These are phyloP conservation scores for Drosophila ananassae DNA, from an alignment of 1,140 invertebrate genomes.

Conservation along the genomic window DNA sequence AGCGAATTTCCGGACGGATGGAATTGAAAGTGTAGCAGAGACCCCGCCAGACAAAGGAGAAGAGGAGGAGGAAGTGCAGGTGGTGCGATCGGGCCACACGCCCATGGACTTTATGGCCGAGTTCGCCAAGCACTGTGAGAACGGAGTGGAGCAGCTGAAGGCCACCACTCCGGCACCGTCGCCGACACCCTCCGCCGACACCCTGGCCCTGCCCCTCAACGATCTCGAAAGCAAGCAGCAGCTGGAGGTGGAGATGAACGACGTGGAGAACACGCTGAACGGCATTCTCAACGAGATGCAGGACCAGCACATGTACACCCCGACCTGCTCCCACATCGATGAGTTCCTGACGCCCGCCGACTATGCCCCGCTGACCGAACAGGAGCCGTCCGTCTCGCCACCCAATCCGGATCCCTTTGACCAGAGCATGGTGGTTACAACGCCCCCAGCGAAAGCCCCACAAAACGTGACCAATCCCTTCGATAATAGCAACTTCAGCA, in stretches of 20 bases:
- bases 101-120: conserved; percentile 71
- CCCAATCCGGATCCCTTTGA: conserved; percentile 22
- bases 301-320: conserved; percentile 78
- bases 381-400: conserved; percentile 17
- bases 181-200: conserved; percentile 4
- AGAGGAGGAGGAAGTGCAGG: conserved; percentile 1
- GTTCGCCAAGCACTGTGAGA: conserved; percentile 65
- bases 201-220: conserved; percentile 30
- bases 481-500: conserved; percentile 62
- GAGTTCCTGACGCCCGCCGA: conserved; percentile 73
- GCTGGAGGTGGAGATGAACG: conserved; percentile 72
- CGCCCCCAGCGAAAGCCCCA: neutral
- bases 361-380: conserved; percentile 64
- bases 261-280: conserved; percentile 77
- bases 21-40: neutral
- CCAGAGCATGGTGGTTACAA: neutral
- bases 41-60: conserved; percentile 4
- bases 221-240: conserved; percentile 61
- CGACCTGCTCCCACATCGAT: conserved; percentile 62
- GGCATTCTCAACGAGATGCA: conserved; percentile 81
- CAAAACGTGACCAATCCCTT: conserved; percentile 31
- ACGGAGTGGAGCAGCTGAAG: conserved; percentile 35
- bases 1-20: neutral
- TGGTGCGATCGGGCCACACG: conserved; percentile 20
- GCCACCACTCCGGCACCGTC: conserved; percentile 20